A percentile compares a stretch with the other conserved stretches of the same genome.
phyloP scores from a whole-genome alignment of 2,888 invertebrate species.

The Tachina fera region DNA sequence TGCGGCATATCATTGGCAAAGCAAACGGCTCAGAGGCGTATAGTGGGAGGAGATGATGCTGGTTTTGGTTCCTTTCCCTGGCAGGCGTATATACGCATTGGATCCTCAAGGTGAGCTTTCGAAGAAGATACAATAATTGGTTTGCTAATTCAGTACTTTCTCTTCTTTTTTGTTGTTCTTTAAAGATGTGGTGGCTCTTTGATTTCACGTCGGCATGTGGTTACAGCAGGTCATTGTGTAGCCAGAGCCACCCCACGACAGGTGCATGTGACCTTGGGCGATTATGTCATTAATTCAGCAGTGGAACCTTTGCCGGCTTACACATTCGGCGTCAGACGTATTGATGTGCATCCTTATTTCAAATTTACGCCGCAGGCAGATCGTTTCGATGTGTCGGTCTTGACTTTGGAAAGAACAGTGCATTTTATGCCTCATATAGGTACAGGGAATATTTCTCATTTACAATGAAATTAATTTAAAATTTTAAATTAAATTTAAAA shows the following conservation, averaged over 20 bases:
- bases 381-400: constrained; percentile 95
- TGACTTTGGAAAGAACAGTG: constrained; percentile 93
- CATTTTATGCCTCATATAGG: constrained; percentile 94
- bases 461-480: too few relatives aligned
- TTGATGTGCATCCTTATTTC: constrained; percentile 95
- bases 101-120: constrained; percentile 89
- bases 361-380: constrained; percentile 97
- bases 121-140: neutral
- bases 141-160: constrained; percentile 62
- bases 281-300: constrained; percentile 97
- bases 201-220: constrained; percentile 94
- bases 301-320: constrained; percentile 95
- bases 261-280: constrained; percentile 93
- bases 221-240: constrained; percentile 97
- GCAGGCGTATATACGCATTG: constrained; percentile 97
- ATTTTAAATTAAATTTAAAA: neutral
- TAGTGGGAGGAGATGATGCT: constrained; percentile 96
- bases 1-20: constrained; percentile 94
- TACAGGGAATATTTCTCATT: constrained; percentile 74
- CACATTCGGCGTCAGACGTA: constrained; percentile 95
- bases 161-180: neutral
- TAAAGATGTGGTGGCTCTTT: constrained; percentile 94
- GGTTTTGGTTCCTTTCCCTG: constrained; percentile 97
- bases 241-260: constrained; percentile 95
- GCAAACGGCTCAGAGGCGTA: constrained; percentile 93